Evolutionary conservation across 1,140 invertebrate species (phyloP).

Genomic region (Phymastichus coffea): DNA sequence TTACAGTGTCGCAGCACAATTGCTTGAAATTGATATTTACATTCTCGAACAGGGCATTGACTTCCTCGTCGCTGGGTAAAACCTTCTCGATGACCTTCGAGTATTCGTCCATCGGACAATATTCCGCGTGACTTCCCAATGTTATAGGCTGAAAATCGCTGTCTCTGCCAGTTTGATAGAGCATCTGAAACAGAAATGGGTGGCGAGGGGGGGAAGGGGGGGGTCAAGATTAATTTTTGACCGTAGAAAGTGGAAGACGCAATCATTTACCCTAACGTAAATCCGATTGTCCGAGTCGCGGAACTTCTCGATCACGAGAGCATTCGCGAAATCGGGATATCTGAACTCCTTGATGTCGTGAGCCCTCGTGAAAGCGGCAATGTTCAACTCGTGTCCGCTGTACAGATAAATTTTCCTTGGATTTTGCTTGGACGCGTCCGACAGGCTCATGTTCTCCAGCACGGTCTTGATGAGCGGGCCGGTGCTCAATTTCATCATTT

Average conservation of each 20-base stretch:
- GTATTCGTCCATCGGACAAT: slow-evolving; percentile 4
- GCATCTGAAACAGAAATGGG: background rate
- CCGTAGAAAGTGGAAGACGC: no score
- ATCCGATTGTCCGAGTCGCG: background rate
- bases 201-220: no score
- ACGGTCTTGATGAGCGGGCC: slow-evolving; percentile 1
- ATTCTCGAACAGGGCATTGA: background rate
- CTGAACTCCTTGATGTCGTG: background rate
- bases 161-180: background rate
- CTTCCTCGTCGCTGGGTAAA: slow-evolving; percentile 2
- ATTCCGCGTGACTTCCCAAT: background rate
- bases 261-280: slow-evolving; percentile 11
- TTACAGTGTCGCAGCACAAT: no score
- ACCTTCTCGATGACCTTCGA: background rate
- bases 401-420: slow-evolving; percentile 17
- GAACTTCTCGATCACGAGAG: slow-evolving; percentile 16
- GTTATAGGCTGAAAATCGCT: background rate
- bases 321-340: slow-evolving; percentile 6
- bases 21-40: background rate
- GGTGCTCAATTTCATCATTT: background rate
- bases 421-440: background rate
- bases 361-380: background rate
- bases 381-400: slow-evolving; percentile 2
- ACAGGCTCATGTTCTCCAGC: background rate
- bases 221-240: no score